These are phyloP conservation scores for Megalops cyprinoides DNA, from an alignment of 2,797 vertebrate species.

Conservation along the genomic window DNA sequence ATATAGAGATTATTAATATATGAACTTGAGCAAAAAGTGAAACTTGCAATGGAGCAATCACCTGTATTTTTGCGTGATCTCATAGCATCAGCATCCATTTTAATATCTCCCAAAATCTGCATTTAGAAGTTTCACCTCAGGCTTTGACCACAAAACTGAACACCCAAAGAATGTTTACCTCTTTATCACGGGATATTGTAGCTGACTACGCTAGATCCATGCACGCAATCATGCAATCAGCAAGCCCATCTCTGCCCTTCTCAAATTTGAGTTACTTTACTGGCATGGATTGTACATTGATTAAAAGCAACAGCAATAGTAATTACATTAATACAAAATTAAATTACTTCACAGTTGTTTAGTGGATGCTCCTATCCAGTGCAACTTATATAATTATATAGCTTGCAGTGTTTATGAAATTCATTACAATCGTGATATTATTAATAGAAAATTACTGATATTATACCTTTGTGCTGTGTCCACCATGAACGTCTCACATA, in stretches of 20 bases:
- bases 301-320: too few relatives aligned
- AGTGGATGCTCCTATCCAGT: too few relatives aligned
- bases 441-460: too few relatives aligned
- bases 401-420: too few relatives aligned
- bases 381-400: too few relatives aligned
- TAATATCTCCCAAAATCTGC: background rate
- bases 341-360: too few relatives aligned
- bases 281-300: too few relatives aligned
- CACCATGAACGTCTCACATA: too few relatives aligned
- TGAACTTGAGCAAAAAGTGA: background rate
- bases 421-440: too few relatives aligned
- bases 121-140: constrained; percentile 45
- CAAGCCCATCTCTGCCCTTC: background rate
- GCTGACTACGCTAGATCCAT: constrained; percentile 24
- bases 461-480: too few relatives aligned
- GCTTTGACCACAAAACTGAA: constrained; percentile 54
- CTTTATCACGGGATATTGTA: constrained; percentile 43
- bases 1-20: background rate
- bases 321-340: too few relatives aligned
- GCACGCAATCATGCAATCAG: constrained; percentile 44
- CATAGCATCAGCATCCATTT: background rate
- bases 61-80: background rate
- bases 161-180: constrained; percentile 53
- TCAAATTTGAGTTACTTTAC: background rate
- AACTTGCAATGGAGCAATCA: background rate